Conservation (phyloP, 2,113 vertebrate genomes). For the Tyrannus savana region DNA sequence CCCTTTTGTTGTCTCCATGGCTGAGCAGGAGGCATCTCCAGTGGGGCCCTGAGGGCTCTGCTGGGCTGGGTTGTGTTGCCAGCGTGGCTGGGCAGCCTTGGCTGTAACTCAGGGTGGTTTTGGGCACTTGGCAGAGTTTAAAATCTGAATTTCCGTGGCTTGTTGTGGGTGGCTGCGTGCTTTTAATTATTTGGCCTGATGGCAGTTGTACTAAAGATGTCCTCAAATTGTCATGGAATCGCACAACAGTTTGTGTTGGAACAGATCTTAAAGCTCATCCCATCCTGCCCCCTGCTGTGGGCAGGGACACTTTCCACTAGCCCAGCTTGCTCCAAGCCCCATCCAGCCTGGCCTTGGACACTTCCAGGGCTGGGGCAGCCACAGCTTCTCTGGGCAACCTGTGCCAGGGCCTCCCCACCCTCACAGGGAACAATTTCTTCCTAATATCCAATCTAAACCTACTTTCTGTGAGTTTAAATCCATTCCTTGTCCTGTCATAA, state of each 20-base stretch:
- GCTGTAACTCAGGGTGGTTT: not conserved
- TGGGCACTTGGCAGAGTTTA: not conserved
- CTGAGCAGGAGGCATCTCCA: not conserved
- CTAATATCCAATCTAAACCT: not conserved
- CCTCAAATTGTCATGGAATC: not conserved
- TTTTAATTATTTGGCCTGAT: not conserved
- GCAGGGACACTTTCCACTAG: not conserved
- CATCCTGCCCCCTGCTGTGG: not conserved
- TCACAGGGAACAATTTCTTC: not conserved
- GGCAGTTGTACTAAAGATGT: not conserved
- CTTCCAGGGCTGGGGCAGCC: not conserved
- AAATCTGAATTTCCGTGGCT: not conserved
- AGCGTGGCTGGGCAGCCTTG: accelerated
- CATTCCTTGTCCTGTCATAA: not conserved
- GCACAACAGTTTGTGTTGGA: not conserved
- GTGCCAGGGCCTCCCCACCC: not conserved
- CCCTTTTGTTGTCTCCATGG: not conserved
- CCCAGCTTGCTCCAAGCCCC: not conserved
- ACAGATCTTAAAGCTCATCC: not conserved
- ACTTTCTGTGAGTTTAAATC: not conserved
- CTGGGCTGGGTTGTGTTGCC: not conserved
- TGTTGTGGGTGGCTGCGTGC: not conserved
- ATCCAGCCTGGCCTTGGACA: accelerated
- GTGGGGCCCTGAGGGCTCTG: not conserved
- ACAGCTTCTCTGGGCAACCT: not conserved